Percentiles rank a stretch among this genome's conserved stretches.
These are phyloP conservation scores for Chrysopa pallens DNA, from an alignment of 1,140 invertebrate genomes.

Conservation along the genomic window DNA sequence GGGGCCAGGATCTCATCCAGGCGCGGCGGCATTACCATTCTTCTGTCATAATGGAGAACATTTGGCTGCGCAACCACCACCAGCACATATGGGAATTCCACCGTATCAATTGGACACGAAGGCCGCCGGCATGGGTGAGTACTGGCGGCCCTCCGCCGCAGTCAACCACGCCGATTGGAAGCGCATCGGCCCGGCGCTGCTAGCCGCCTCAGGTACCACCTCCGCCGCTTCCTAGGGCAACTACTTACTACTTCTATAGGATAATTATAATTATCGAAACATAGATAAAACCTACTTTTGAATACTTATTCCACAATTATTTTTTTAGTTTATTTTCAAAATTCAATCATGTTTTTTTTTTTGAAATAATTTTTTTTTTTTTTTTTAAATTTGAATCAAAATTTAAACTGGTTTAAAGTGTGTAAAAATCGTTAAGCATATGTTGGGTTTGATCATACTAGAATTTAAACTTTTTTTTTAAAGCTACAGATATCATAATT, in stretches of 20 bases:
- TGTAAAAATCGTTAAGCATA: no score
- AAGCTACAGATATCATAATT: no score
- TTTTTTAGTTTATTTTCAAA: no score
- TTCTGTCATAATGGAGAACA: slow-evolving; percentile 79
- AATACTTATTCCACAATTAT: no score
- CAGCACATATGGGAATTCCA: slow-evolving; percentile 92
- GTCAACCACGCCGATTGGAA: not conserved
- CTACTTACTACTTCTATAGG: not conserved
- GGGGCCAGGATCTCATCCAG: slow-evolving; percentile 40
- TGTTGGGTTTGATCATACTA: no score
- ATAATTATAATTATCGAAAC: no score
- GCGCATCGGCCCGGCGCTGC: slow-evolving; percentile 18
- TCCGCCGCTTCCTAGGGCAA: slow-evolving; percentile 7
- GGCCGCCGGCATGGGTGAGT: slow-evolving; percentile 45
- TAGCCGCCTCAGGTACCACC: slow-evolving; percentile 31
- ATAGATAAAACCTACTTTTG: no score
- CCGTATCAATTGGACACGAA: slow-evolving; percentile 77
- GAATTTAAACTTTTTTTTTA: no score
- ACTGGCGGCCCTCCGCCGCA: slow-evolving; percentile 13
- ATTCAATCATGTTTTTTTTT: no score
- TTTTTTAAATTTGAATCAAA: no score
- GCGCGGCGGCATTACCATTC: slow-evolving; percentile 52
- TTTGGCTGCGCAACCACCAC: slow-evolving; percentile 71
- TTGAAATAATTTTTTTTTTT: no score
- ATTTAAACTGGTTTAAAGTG: no score